phyloP scores from a whole-genome alignment of 2,113 vertebrate species.

The Sturnira hondurensis region DNA sequence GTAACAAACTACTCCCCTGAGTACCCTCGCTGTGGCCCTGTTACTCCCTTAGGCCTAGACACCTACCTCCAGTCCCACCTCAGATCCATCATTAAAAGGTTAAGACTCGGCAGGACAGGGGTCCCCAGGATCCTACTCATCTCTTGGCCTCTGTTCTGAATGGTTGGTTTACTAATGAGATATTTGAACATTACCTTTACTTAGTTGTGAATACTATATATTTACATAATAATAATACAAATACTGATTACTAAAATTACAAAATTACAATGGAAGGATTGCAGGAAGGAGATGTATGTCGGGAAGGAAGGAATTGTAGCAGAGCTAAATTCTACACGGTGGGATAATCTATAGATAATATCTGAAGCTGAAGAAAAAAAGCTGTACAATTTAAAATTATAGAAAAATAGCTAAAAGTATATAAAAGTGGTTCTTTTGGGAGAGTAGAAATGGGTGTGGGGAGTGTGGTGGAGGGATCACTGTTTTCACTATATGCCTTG shows the following conservation, averaged over 20 bases:
- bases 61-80: background rate
- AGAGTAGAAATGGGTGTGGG: background rate
- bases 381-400: too few relatives aligned
- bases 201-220: background rate
- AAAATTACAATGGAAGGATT: background rate
- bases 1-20: background rate
- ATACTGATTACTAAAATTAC: background rate
- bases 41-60: background rate
- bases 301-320: background rate
- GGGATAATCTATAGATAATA: background rate
- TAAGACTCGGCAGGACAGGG: background rate
- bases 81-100: background rate
- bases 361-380: background rate
- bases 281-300: background rate
- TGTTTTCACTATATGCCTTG: background rate
- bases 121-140: background rate
- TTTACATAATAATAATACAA: slow-evolving; percentile 9
- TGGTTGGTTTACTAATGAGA: background rate
- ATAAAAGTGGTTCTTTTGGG: background rate
- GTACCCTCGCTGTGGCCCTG: background rate
- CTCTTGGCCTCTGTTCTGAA: background rate
- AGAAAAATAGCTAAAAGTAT: background rate
- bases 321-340: background rate
- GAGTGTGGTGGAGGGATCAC: background rate
- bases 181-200: slow-evolving; percentile 17